Base-by-base conservation (phyloP, 2,113 vertebrate species). In the Ifrita kowaldi region DNA sequence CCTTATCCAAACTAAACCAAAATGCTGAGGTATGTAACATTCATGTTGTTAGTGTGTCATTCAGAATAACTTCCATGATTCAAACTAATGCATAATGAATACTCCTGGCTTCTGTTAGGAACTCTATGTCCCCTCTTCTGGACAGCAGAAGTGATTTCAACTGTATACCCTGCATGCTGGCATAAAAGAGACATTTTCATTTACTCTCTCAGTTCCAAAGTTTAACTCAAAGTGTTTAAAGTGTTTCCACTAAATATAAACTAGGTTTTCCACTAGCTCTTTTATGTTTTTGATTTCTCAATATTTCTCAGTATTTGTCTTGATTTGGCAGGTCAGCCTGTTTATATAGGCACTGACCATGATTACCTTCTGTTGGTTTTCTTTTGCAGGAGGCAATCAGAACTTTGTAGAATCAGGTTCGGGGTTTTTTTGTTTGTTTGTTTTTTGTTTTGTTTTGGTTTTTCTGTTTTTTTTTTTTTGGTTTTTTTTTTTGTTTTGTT, bases 251-350 rank as follows among this genome's bases (percentile, higher is more conserved):
- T 87, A 87, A 94, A 91, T 89, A 89, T 82, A 93, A 94, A 75
- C 44, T 50, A 76, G 39, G 53, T 78, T 97, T 93, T 96, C 87
- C 73, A 82, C 84, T 70, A 81, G 50, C 59, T 91, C 41, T 89
- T 95, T 91, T 67, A 69, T 88, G 68, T 28, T 95, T 93, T 90
- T 64, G 59, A 67, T 91, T 95, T 96, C 90, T 70, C 33, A 86
- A 16, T 89, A 75, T 91, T 91, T 94, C 87, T 91, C 85, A 82
- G 77, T 95, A 89, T 84, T 95, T 95, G 74, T 91, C 84, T 87
- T 96, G 77, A 94, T 95, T 92, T 97, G 89, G 84, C 73, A 87
- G 30, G 50, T 78, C 44, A 47, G 17, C 11, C 27, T 91, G 71
- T 85, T 96, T 93, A 32, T 84, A 33, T 67, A 79, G 85, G 68